These are phyloP conservation scores for Axis porcinus DNA, from an alignment of 2,113 vertebrate genomes.

Conservation along the genomic window DNA sequence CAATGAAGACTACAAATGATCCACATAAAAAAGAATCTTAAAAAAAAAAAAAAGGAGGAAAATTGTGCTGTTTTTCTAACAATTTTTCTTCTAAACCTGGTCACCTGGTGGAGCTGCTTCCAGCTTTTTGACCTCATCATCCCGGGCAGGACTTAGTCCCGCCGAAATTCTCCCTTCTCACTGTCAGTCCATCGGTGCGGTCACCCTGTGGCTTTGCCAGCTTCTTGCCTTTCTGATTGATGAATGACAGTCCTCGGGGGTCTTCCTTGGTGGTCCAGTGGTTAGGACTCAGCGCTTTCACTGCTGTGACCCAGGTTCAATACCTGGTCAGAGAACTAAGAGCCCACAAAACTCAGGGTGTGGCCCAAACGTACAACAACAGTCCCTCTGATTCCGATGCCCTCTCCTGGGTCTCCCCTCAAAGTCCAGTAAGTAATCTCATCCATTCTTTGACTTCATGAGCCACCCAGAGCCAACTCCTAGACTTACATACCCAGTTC, in stretches of 20 bases:
- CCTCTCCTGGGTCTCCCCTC: fast-evolving
- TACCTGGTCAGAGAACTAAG: not conserved
- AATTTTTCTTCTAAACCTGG: not conserved
- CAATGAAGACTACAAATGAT: not conserved
- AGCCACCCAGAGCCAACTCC: fast-evolving
- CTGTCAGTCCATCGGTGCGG: fast-evolving
- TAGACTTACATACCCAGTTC: fast-evolving
- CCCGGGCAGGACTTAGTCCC: fast-evolving
- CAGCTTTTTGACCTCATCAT: fast-evolving
- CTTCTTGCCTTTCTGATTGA: not conserved
- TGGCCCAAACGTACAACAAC: fast-evolving
- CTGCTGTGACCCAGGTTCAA: not conserved
- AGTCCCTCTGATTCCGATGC: fast-evolving
- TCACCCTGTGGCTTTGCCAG: fast-evolving
- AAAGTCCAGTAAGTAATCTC: fast-evolving
- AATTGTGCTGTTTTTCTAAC: not conserved
- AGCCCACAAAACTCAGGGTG: not conserved
- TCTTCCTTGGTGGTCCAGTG: not conserved
- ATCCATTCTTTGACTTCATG: fast-evolving
- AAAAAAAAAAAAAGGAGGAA: too few species aligned
- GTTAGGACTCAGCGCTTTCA: not conserved
- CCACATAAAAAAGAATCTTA: not conserved
- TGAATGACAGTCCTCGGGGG: not conserved
- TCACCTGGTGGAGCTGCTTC: fast-evolving
- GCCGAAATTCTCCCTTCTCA: fast-evolving